Percentiles rank a stretch among this genome's conserved stretches.
These are phyloP conservation scores for Monochamus alternatus DNA, from an alignment of 2,888 invertebrate species.

Conservation along the genomic window DNA sequence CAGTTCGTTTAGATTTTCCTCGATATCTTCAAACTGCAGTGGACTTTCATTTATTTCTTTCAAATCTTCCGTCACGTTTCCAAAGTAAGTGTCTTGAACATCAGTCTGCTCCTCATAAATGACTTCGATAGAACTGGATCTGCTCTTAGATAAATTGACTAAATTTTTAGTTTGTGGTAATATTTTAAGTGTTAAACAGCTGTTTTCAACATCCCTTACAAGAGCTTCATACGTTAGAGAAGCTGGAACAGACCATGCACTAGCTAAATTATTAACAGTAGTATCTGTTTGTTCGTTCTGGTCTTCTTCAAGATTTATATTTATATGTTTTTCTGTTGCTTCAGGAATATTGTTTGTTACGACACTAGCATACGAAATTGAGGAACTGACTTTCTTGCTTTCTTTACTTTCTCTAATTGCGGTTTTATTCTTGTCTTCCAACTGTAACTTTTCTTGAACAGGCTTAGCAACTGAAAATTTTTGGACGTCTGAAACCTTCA, in stretches of 20 bases:
- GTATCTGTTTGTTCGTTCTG: neutral
- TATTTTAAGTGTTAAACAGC: neutral
- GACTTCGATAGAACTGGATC: constrained; percentile 48
- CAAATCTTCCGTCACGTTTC: too few species aligned
- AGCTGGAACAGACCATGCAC: neutral
- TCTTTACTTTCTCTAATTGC: constrained; percentile 59
- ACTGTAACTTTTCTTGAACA: constrained; percentile 26
- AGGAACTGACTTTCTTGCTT: constrained; percentile 58
- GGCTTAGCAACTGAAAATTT: constrained; percentile 13
- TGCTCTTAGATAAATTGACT: constrained; percentile 14
- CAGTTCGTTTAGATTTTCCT: constrained; percentile 23
- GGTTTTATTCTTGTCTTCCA: constrained; percentile 32
- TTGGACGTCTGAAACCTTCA: constrained; percentile 8
- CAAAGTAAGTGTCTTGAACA: too few species aligned
- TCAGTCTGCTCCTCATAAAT: constrained; percentile 23
- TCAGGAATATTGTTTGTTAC: constrained; percentile 50
- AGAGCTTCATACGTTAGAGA: neutral
- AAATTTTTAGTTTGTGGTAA: neutral
- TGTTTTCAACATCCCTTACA: constrained; percentile 11
- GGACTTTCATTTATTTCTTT: neutral
- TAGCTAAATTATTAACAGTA: neutral
- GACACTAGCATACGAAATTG: constrained; percentile 59
- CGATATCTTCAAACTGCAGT: constrained; percentile 22
- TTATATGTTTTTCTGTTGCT: neutral
- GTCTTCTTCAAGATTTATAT: neutral